Evolutionary conservation across 2,113 vertebrate species (phyloP).

Genomic region (Eonycteris spelaea): DNA sequence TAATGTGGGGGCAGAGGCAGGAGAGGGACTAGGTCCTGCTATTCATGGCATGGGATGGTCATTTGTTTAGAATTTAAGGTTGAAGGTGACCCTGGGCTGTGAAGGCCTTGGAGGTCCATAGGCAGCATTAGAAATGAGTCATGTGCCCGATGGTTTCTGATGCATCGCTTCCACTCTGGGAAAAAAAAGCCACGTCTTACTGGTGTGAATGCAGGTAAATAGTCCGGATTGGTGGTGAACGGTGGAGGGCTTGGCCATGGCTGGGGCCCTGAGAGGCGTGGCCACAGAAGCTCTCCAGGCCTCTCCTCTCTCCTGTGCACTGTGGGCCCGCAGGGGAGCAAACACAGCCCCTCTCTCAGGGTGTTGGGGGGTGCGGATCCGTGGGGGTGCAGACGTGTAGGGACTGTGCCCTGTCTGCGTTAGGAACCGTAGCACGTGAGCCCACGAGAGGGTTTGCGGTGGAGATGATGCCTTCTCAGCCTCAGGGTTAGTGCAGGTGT

Average conservation of each 20-base stretch:
- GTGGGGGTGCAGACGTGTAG: background rate
- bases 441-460: fast-evolving
- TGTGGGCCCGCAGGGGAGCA: background rate
- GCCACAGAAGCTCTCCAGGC: background rate
- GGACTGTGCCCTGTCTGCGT: background rate
- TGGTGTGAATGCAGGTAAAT: background rate
- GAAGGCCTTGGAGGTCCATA: background rate
- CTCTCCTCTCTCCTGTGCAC: too few relatives aligned
- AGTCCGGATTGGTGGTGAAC: background rate
- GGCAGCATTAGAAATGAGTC: background rate
- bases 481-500: background rate
- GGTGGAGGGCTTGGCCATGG: background rate
- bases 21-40: background rate
- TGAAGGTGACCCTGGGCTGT: background rate
- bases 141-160: fast-evolving
- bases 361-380: too few relatives aligned
- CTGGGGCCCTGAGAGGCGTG: background rate
- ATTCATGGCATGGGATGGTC: fast-evolving
- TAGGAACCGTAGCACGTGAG: background rate
- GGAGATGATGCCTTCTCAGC: fast-evolving
- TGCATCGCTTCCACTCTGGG: background rate
- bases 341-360: background rate
- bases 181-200: background rate
- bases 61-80: background rate
- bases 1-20: background rate